Percentiles rank a stretch among this genome's conserved stretches.
phyloP scores from a whole-genome alignment of 2,113 vertebrate genomes.

The Microtus ochrogaster region DNA sequence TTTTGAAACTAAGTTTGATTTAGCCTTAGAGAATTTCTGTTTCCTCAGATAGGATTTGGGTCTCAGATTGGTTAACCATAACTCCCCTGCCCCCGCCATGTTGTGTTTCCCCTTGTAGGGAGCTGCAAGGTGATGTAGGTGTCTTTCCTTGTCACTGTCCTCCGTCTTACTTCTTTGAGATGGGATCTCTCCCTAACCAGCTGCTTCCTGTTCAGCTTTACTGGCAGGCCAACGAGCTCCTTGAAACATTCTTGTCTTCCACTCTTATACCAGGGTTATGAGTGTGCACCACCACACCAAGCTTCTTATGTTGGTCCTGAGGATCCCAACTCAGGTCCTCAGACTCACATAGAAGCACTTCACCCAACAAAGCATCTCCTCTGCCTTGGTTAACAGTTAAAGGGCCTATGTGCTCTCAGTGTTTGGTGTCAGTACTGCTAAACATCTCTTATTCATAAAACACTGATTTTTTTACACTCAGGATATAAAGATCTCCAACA shows the following conservation, averaged over 20 bases:
- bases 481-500: not conserved
- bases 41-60: not conserved
- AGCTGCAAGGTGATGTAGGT: not conserved
- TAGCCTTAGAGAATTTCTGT: not conserved
- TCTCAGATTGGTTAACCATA: not conserved
- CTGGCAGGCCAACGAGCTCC: not conserved
- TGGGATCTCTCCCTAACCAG: not conserved
- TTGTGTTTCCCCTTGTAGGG: not conserved
- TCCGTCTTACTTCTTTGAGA: not conserved
- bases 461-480: not conserved
- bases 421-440: not conserved
- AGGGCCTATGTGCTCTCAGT: not conserved
- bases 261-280: not conserved
- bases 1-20: slow-evolving; percentile 9
- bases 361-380: too few relatives aligned
- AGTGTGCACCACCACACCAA: too few relatives aligned
- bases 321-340: not conserved
- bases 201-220: not conserved
- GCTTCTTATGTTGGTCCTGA: not conserved
- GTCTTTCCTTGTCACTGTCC: not conserved
- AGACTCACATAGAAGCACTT: too few relatives aligned
- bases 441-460: not conserved
- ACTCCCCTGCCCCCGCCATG: not conserved
- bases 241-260: not conserved
- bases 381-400: not conserved